Evolutionary conservation across 2,797 vertebrate genomes (phyloP), one percentile per base, ranked within the genome.

Genomic region (Cryptoprocta ferox): DNA sequence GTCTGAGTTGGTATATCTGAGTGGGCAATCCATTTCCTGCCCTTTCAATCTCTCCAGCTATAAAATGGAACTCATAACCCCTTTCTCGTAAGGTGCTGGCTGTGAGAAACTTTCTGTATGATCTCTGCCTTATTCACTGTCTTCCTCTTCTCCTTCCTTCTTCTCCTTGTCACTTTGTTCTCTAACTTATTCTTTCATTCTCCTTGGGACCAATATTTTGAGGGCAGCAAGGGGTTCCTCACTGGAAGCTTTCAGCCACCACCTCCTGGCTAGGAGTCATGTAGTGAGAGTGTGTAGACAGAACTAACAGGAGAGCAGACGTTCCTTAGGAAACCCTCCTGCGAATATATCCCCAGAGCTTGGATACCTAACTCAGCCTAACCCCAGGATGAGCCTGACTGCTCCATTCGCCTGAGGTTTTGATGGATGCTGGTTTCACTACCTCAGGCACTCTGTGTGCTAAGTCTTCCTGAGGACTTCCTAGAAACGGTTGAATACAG

Each of bases 151-250:
- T 76, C n/a, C 16, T 66, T 75, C 80, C 37, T 53, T 42, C 15
- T 56, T 8, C 32, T 71, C 63, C 1, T 45, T 35, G 30, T 78
- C 45, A 65, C 2, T 65, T 86, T 14, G 4, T 28, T 70, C 48
- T 90, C 53, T 61, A 50, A 82, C 1, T 94, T 94, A 42, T 32
- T 70, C 78, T 79, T 93, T 68, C 6, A 75, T 89, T 91, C 28
- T 50, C 68, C 37, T 48, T 66, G 6, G 18, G 0, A 30, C 5
- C 5, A 19, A 15, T 63, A 45, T 92, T 53, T 76, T 71, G 18
- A 93, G 12, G 2, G 5, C 10, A 48, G 32, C 12, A 75, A 83
- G 19, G 1, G 28, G 18, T 30, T 92, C 61, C 15, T 42, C 83
- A 65, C 4, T 5, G 4, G 24, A 45, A 32, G 61, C 13, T n/a